Evolutionary conservation across 2,113 vertebrate genomes (phyloP), one percentile per base, ranked within the genome.

Genomic region (Nerophis lumbriciformis): DNA sequence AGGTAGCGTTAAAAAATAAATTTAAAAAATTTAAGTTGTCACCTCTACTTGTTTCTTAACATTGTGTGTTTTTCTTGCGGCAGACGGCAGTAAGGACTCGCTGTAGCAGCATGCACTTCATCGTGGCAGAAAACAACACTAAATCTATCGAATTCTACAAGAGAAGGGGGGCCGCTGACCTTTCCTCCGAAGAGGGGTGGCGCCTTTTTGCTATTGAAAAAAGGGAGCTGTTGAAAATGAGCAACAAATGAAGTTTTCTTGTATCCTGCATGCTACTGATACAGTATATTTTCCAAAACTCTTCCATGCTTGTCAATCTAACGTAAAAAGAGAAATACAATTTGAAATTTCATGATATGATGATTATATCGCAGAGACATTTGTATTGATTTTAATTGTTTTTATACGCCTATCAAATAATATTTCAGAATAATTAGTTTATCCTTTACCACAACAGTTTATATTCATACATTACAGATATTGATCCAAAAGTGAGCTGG

Each of bases 31-130:
- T 59, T 4, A 47, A 10, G 9, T 0, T 15, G 21, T 16, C 0
- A 39, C 16, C 0, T 53, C n/a, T n/a, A 19, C 9, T 61, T 36
- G 7, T 21, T 45, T 15, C 47, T 37, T 48, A 14, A 44, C 71
- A 8, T 44, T 57, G 3, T 4, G 53, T 42, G 16, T 53, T 36
- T 48, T 54, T 48, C 19, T 14, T 15, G 56, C 48, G 65, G 59
- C 68, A 94, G 94, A 92, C 75, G 13, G 92, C 92, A 14, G 85
- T 93, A 38, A 86, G 73, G 67, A 88, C 71, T 4, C 82, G 89
- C 5, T 92, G 92, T 60, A 90, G 85, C 36, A 83, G 87, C 74
- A 92, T 95, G 90, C 87, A 93, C 59, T 92, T 93, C 71, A 83
- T 91, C n/a, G 88, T 87, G 1, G 77, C 88, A 45, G 84, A 86